Conservation (phyloP, 2,797 vertebrate genomes). For the Micromesistius poutassou region DNA sequence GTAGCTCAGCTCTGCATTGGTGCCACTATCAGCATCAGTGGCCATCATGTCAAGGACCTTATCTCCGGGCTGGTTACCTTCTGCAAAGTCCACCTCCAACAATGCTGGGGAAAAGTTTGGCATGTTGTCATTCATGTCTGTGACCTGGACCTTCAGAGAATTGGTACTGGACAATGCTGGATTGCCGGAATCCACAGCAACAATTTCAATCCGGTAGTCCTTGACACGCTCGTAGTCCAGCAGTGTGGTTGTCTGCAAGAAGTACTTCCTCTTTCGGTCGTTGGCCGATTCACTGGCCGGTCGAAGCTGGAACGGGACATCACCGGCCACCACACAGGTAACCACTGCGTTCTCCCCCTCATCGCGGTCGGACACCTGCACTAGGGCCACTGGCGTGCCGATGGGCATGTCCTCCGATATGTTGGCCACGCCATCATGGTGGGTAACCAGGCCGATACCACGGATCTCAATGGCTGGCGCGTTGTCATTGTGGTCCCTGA, state of each 20-base stretch:
- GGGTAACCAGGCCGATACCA: constrained; percentile 90
- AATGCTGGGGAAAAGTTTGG: constrained; percentile 84
- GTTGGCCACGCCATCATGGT: constrained; percentile 91
- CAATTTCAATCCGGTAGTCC: constrained; percentile 93
- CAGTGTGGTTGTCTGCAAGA: constrained; percentile 89
- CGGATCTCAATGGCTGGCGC: constrained; percentile 91
- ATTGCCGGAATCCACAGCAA: constrained; percentile 94
- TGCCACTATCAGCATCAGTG: constrained; percentile 88
- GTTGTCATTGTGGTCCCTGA: constrained; percentile 94
- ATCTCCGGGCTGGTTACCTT: constrained; percentile 88
- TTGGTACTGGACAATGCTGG: constrained; percentile 95
- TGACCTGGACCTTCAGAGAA: constrained; percentile 92
- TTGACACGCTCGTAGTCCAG: constrained; percentile 90
- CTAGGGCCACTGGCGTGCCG: constrained; percentile 90
- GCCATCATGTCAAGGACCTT: constrained; percentile 83
- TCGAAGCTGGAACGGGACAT: constrained; percentile 91
- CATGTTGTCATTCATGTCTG: constrained; percentile 91
- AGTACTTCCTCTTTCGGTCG: constrained; percentile 95
- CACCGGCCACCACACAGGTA: constrained; percentile 92
- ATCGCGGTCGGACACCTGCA: constrained; percentile 92
- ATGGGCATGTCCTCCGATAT: constrained; percentile 94
- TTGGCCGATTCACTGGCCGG: constrained; percentile 89
- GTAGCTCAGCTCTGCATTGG: constrained; percentile 88
- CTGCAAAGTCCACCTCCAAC: constrained; percentile 85
- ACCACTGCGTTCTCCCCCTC: constrained; percentile 95